phyloP scores from a whole-genome alignment of 2,113 vertebrate species.

The Poeciliopsis prolifica region DNA sequence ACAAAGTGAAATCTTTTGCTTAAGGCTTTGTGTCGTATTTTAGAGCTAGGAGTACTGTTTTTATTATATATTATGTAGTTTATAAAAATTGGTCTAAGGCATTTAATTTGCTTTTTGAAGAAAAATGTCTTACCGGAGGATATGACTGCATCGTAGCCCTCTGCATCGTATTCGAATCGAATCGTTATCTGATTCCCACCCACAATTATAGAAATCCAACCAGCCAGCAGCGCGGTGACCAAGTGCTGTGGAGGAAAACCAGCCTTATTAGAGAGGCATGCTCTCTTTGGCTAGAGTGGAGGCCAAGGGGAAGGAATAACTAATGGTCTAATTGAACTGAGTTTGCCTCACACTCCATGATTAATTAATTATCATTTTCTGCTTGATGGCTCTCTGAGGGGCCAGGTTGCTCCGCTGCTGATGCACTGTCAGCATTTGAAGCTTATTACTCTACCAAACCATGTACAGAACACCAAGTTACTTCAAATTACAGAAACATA shows the following conservation, averaged over 20 bases:
- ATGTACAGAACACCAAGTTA: slow-evolving; percentile 57
- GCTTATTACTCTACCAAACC: slow-evolving; percentile 67
- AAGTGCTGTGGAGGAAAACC: slow-evolving; percentile 47
- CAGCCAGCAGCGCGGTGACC: slow-evolving; percentile 48
- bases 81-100: no score
- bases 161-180: background rate
- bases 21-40: no score
- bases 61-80: no score
- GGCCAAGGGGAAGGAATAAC: slow-evolving; percentile 66
- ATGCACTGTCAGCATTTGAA: slow-evolving; percentile 76
- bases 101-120: no score
- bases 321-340: slow-evolving; percentile 73
- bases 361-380: slow-evolving; percentile 82
- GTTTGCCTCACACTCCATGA: slow-evolving; percentile 72
- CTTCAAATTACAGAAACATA: slow-evolving; percentile 66
- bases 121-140: no score
- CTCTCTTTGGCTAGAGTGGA: slow-evolving; percentile 63
- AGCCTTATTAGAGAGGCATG: slow-evolving; percentile 39
- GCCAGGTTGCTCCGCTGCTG: slow-evolving; percentile 59
- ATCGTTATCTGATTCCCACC: background rate
- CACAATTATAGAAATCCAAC: background rate
- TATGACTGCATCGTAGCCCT: background rate
- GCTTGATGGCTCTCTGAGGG: slow-evolving; percentile 76
- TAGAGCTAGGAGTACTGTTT: no score
- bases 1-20: no score